These are phyloP conservation scores for Sycophila sp. DNA, from an alignment of 1,140 invertebrate species.

Conservation along the genomic window DNA sequence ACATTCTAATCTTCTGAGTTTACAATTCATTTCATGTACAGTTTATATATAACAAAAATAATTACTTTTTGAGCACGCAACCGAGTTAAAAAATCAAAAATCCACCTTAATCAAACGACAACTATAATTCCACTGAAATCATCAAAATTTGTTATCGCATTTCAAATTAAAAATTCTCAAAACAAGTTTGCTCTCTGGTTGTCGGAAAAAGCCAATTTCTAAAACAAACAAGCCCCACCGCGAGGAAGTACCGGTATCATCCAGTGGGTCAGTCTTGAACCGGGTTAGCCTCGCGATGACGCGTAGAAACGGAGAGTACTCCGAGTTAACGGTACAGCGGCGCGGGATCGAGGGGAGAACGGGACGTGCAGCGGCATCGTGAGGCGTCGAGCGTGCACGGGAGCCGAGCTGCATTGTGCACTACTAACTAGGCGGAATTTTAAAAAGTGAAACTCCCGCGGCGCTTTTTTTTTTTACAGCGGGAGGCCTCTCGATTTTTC, in stretches of 20 bases:
- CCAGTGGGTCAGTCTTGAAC: too few species aligned
- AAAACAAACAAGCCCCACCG: background rate
- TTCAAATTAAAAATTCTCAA: background rate
- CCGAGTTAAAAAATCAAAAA: too few species aligned
- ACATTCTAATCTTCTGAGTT: too few species aligned
- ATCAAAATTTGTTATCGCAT: too few species aligned
- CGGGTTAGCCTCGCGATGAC: background rate
- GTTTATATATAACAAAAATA: too few species aligned
- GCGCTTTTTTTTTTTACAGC: conserved; percentile 3
- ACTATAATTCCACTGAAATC: too few species aligned
- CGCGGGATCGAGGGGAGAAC: background rate
- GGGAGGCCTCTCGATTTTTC: too few species aligned
- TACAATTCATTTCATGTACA: too few species aligned
- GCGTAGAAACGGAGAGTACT: conserved; percentile 17
- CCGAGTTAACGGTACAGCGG: background rate
- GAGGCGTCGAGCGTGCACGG: background rate
- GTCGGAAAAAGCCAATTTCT: background rate
- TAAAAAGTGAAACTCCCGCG: conserved; percentile 34
- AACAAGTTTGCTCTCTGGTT: background rate
- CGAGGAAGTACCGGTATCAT: background rate
- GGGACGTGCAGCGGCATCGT: background rate
- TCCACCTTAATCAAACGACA: too few species aligned
- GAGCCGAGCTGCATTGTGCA: background rate
- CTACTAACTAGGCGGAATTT: conserved; percentile 24
- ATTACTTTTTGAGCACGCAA: too few species aligned